Evolutionary conservation across 2,888 invertebrate genomes (phyloP), one percentile per base, ranked within the genome.

Genomic region (Chorisops tibialis): DNA sequence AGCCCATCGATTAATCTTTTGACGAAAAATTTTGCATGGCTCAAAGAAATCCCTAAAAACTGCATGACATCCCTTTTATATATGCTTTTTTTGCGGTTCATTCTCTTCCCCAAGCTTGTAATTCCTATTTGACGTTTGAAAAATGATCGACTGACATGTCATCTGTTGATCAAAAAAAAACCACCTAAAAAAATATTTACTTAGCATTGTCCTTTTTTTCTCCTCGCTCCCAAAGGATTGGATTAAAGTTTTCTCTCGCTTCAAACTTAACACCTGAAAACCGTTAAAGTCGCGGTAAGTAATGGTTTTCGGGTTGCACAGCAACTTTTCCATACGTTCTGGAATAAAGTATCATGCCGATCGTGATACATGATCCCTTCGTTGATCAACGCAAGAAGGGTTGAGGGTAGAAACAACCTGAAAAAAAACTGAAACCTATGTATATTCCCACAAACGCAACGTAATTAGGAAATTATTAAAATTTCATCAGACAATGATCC

Each of bases 131-230:
- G 64, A 64, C 64, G 48, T 56, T 51, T 64, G 64, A 64, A 64
- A 64, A 64, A 64, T 64, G 63, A 63, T 63, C 61, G 61, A 51
- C 50, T 63, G 64, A 64, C 64, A 64, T 52, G 54, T 64, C 60
- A 61, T 61, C 49, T 64, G 48, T 48, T 61, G 64, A 64, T 64
- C 64, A 37, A 21, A 60, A 52, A 14, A 38, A 39, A 38, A n/a
- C n/a, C n/a, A n/a, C n/a, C n/a, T n/a, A n/a, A 54, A 11, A 21
- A 21, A 16, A 50, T 30, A 50, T 45, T 45, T 50, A 35, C 49
- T 30, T 50, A 30, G 30, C 35, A 50, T 50, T 50, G 49, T 50
- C 35, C 14, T 14, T 24, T 50, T 14, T n/a, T 21, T 30, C n/a
- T 30, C 2, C 30, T n/a, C n/a, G 30, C 2, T 30, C 9, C 9